These are phyloP conservation scores for Cyprinus carpio DNA, from an alignment of 2,113 vertebrate species.

Conservation along the genomic window DNA sequence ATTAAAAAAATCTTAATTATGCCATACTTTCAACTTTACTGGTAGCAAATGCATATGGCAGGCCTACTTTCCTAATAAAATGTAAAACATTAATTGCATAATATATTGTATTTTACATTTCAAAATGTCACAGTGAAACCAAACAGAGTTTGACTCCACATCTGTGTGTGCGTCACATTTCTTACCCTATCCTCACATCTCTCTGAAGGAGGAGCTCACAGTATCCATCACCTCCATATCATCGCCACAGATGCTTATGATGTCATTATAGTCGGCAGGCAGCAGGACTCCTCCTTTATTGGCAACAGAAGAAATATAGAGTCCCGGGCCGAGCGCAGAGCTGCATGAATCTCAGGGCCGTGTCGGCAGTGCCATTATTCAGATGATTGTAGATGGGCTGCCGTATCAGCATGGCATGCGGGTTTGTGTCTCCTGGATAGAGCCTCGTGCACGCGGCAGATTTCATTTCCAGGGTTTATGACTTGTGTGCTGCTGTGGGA, in stretches of 20 bases:
- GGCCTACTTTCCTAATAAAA: not conserved
- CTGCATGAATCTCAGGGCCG: not conserved
- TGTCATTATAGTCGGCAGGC: conserved; percentile 44
- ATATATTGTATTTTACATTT: not conserved
- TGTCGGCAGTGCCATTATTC: conserved; percentile 41
- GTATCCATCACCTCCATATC: conserved; percentile 40
- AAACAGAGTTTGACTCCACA: not conserved
- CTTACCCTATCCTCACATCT: conserved; percentile 9
- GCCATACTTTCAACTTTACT: not conserved
- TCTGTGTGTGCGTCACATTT: not conserved
- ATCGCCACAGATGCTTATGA: not conserved
- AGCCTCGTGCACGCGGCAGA: not conserved
- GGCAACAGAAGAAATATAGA: conserved; percentile 12
- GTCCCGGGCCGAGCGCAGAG: conserved; percentile 10
- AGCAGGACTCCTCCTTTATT: conserved; percentile 42
- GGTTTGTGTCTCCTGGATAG: conserved; percentile 11
- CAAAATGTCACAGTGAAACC: not conserved
- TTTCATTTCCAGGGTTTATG: conserved; percentile 56
- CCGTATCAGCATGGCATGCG: conserved; percentile 9
- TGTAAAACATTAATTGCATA: not conserved
- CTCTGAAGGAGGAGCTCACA: not conserved
- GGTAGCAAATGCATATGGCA: not conserved
- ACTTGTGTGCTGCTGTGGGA: conserved; percentile 7
- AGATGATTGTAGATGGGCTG: conserved; percentile 32
- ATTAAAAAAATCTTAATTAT: not conserved